Evolutionary conservation across 1,140 invertebrate genomes (phyloP).

Genomic region (Sycophila sp.): DNA sequence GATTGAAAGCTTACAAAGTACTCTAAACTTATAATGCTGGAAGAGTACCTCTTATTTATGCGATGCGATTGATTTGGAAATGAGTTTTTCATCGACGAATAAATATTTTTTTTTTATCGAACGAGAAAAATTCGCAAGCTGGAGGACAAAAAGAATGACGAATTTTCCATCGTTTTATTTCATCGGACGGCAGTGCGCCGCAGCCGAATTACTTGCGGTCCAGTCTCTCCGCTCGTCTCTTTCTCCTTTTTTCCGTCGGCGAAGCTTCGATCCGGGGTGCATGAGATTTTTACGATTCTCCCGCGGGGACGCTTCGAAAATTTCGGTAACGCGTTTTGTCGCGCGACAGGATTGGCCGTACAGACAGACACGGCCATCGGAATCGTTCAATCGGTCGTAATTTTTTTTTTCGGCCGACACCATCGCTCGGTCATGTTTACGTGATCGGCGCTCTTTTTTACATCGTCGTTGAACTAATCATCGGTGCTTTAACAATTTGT

Average conservation of each 20-base stretch:
- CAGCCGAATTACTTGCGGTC: constrained; percentile 11
- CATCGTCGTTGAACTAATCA: no score
- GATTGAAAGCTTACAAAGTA: no score
- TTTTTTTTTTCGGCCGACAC: not conserved
- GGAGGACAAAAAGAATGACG: not conserved
- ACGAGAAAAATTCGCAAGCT: not conserved
- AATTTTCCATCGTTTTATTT: constrained; percentile 11
- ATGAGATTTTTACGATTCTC: constrained; percentile 17
- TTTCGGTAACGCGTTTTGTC: constrained; percentile 23
- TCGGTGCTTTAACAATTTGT: no score
- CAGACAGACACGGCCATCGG: not conserved
- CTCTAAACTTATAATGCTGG: no score
- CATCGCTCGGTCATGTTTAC: not conserved
- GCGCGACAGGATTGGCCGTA: not conserved
- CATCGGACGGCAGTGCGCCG: not conserved
- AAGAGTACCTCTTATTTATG: no score
- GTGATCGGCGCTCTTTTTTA: not conserved
- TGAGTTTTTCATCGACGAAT: constrained; percentile 6
- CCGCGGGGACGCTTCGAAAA: not conserved
- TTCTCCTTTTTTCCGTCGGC: not conserved
- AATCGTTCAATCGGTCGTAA: constrained; percentile 3
- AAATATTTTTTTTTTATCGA: not conserved
- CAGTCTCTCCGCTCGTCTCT: not conserved
- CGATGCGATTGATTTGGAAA: not conserved
- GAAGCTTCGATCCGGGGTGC: not conserved